Conservation (phyloP, 2,113 vertebrate species). For the Mesitornis unicolor region DNA sequence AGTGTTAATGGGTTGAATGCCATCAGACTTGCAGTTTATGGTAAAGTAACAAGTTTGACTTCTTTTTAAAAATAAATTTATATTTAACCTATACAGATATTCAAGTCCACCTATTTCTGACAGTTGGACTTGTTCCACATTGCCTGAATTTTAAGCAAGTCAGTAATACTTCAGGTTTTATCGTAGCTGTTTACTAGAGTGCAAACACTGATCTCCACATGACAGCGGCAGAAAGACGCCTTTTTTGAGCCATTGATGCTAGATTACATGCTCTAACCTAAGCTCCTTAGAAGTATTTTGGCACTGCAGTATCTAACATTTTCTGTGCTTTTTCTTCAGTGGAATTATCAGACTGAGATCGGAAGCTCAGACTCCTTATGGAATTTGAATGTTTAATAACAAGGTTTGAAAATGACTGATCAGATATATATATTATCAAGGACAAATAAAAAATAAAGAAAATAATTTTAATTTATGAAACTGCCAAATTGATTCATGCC, state of each 20-base stretch:
- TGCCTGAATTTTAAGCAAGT: slow-evolving; percentile 62
- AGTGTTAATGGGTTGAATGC: slow-evolving; percentile 16
- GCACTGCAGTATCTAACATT: not conserved
- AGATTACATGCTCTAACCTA: not conserved
- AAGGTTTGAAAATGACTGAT: not conserved
- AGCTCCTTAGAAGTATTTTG: not conserved
- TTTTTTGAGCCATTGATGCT: not conserved
- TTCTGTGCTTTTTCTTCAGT: not conserved
- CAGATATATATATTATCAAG: not conserved
- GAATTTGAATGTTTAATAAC: not conserved
- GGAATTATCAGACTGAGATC: not conserved
- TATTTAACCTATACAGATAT: slow-evolving; percentile 68
- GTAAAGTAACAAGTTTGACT: slow-evolving; percentile 26
- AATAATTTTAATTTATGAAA: not conserved
- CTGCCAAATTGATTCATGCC: not conserved
- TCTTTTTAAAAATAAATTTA: slow-evolving; percentile 63
- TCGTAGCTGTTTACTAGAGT: slow-evolving; percentile 32
- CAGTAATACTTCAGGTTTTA: slow-evolving; percentile 55
- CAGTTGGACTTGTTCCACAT: slow-evolving; percentile 41
- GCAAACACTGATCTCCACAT: slow-evolving; percentile 51
- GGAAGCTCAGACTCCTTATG: not conserved
- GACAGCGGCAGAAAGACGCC: not conserved
- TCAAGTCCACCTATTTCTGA: slow-evolving; percentile 60
- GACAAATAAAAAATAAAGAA: not conserved
- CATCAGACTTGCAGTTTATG: slow-evolving; percentile 25